These are phyloP conservation scores for Apodemus agrarius DNA, from an alignment of 2,797 vertebrate species.

Conservation along the genomic window DNA sequence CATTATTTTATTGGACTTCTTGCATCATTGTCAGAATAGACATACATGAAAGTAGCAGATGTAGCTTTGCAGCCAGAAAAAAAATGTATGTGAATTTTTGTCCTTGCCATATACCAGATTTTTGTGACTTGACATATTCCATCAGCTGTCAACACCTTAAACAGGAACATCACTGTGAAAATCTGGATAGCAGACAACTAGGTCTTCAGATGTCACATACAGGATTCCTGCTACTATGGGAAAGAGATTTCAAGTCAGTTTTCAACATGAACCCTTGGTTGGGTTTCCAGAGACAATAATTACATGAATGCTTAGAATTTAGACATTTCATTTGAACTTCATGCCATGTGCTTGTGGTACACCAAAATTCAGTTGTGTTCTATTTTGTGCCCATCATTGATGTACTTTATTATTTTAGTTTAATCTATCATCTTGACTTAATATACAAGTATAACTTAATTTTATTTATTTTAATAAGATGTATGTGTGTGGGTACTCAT, in stretches of 20 bases:
- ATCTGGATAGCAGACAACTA: accelerated
- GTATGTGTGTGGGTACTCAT: not conserved
- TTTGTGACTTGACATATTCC: not conserved
- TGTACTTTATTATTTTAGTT: not conserved
- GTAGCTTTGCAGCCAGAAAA: not conserved
- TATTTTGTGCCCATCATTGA: not conserved
- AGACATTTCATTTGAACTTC: not conserved
- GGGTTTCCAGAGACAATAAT: not conserved
- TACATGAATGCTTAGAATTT: not conserved
- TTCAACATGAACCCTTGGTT: not conserved
- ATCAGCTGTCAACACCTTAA: not conserved
- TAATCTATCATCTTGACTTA: not conserved
- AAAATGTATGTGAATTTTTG: not conserved
- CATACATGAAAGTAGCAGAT: not conserved
- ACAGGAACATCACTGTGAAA: not conserved
- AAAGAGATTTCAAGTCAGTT: not conserved
- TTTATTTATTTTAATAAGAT: not conserved
- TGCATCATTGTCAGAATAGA: not conserved
- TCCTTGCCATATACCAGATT: not conserved
- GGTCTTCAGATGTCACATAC: accelerated
- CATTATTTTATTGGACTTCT: not conserved
- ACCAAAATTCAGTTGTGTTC: not conserved
- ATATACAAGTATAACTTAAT: not conserved
- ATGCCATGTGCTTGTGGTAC: not conserved
- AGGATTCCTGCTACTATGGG: not conserved